These are phyloP conservation scores for Tragelaphus imberbis DNA, from an alignment of 2,113 vertebrate genomes.

Conservation along the genomic window DNA sequence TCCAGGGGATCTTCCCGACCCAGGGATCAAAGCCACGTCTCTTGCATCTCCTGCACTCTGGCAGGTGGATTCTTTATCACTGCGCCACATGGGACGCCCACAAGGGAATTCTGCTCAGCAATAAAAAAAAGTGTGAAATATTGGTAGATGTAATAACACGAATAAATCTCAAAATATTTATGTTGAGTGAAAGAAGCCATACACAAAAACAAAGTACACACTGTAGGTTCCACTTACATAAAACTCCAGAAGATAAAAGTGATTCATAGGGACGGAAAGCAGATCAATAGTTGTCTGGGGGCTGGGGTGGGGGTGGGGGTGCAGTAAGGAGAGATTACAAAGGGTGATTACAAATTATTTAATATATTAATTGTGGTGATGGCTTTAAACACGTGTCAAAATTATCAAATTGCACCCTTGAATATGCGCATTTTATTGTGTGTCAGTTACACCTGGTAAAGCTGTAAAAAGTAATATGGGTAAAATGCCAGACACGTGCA, in stretches of 20 bases:
- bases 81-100: not conserved
- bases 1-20: not conserved
- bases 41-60: not conserved
- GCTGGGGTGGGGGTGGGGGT: too few species aligned
- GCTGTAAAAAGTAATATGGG: not conserved
- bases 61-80: not conserved
- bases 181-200: not conserved
- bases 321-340: too few species aligned
- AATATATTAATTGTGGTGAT: not conserved
- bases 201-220: not conserved
- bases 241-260: conserved; percentile 21
- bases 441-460: not conserved
- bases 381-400: not conserved
- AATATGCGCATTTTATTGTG: not conserved
- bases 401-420: not conserved
- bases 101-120: not conserved
- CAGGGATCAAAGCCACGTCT: not conserved
- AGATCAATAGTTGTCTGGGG: not conserved
- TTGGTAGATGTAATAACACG: too few species aligned
- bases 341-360: not conserved
- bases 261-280: not conserved
- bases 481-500: not conserved
- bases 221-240: not conserved
- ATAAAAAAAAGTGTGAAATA: not conserved
- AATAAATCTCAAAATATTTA: not conserved